Percentiles rank a stretch among this genome's conserved stretches.
These are phyloP conservation scores for Plutomurus gul DNA, from an alignment of 1,140 invertebrate species.

Conservation along the genomic window DNA sequence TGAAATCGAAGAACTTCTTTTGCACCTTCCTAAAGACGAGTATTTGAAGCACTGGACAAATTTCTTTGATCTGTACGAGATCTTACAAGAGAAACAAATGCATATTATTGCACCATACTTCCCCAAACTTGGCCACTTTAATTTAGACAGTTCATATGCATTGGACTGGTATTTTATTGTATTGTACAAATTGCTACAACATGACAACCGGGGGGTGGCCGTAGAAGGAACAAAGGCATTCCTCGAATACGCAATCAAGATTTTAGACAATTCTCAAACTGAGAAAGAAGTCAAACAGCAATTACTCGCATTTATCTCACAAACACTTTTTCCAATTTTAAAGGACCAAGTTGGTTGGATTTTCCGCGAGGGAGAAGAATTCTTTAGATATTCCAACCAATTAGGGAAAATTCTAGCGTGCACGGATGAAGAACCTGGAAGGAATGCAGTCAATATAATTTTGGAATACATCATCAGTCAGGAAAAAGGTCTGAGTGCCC, in stretches of 20 bases:
- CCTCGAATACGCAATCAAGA: background rate
- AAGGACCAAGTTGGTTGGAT: constrained; percentile 36
- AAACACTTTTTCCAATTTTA: constrained; percentile 13
- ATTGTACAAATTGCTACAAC: constrained; percentile 37
- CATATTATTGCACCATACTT: constrained; percentile 55
- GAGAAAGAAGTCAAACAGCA: background rate
- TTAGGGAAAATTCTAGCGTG: background rate
- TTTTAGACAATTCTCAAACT: background rate
- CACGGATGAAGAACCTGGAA: background rate
- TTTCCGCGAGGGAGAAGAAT: constrained; percentile 25
- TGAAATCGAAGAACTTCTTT: background rate
- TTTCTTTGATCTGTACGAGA: constrained; percentile 54
- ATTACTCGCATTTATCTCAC: background rate
- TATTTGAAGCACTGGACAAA: constrained; percentile 52
- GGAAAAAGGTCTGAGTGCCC: constrained; percentile 1
- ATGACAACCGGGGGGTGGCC: constrained; percentile 43
- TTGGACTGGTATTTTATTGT: constrained; percentile 32
- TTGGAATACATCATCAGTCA: background rate
- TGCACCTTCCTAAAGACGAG: background rate
- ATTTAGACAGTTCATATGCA: background rate
- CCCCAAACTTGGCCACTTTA: constrained; percentile 50
- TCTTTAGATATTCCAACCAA: background rate
- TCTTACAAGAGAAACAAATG: constrained; percentile 56
- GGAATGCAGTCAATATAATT: background rate
- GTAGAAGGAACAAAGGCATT: constrained; percentile 36